These are phyloP conservation scores for Tetranychus piercei DNA, from an alignment of 2,888 invertebrate genomes.

Conservation along the genomic window DNA sequence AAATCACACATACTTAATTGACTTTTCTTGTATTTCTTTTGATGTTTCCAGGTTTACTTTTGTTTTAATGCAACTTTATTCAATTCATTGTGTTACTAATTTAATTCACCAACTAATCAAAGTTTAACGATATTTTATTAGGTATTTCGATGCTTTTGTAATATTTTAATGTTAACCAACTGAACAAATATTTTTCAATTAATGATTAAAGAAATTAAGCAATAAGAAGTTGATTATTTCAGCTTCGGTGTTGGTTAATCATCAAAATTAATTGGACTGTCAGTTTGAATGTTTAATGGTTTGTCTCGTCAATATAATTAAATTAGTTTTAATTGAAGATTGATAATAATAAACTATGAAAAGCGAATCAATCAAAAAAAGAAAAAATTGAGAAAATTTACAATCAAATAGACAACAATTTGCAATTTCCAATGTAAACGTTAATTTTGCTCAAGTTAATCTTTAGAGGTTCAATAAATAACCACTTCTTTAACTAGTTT, in stretches of 20 bases:
- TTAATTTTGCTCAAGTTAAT: no score
- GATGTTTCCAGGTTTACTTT: no score
- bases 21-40: background rate
- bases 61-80: background rate
- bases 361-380: no score
- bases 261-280: slow-evolving; percentile 1
- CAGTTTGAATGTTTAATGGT: background rate
- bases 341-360: no score
- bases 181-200: background rate
- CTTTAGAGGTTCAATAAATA: no score
- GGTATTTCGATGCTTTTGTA: background rate
- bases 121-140: background rate
- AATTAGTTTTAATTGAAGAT: no score
- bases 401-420: no score
- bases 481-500: no score
- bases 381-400: no score
- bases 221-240: background rate
- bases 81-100: background rate
- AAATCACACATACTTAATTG: background rate
- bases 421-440: no score
- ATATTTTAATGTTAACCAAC: background rate
- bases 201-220: background rate
- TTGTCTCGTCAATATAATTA: background rate
- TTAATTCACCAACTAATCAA: background rate
- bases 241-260: background rate